Conservation (phyloP, 1,140 invertebrate genomes). For the Drosophila subpulchrella region DNA sequence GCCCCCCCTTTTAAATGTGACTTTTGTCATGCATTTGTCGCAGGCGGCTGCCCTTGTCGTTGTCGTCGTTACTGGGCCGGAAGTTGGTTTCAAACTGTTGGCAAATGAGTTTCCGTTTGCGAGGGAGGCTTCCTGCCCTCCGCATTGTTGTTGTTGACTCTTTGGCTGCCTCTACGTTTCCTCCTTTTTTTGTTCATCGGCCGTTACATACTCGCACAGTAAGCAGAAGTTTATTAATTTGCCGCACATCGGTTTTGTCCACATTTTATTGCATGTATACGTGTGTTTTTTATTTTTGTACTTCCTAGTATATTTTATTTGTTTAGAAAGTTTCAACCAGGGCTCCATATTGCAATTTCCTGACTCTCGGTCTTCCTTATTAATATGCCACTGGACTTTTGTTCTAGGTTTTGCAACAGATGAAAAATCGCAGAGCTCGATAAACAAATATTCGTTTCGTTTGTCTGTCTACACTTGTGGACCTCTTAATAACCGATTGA, state of each 20-base stretch:
- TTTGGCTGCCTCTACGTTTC: slow-evolving; percentile 22
- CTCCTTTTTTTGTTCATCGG: slow-evolving; percentile 8
- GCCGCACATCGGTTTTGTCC: slow-evolving; percentile 42
- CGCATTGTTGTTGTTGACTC: slow-evolving; percentile 20
- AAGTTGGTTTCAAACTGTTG: slow-evolving; percentile 70
- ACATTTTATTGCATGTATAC: neutral
- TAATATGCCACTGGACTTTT: neutral
- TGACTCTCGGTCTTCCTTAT: neutral
- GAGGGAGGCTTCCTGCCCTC: slow-evolving; percentile 54
- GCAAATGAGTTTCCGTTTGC: slow-evolving; percentile 70
- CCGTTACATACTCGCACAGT: slow-evolving; percentile 41
- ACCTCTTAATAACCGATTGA: slow-evolving; percentile 8
- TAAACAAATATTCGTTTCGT: slow-evolving; percentile 1
- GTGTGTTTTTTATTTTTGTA: no score
- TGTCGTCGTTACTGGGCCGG: slow-evolving; percentile 52
- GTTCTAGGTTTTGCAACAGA: slow-evolving; percentile 1
- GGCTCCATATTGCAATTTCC: neutral
- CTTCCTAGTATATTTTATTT: neutral
- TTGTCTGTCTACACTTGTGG: slow-evolving; percentile 1
- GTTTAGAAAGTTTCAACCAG: neutral
- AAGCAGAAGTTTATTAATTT: slow-evolving; percentile 64
- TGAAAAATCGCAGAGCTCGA: slow-evolving; percentile 7
- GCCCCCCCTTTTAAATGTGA: slow-evolving; percentile 33
- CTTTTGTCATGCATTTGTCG: slow-evolving; percentile 56
- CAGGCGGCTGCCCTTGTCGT: slow-evolving; percentile 45